Evolutionary conservation across 2,888 invertebrate genomes (phyloP).

Genomic region (Alentia gelatinosa): DNA sequence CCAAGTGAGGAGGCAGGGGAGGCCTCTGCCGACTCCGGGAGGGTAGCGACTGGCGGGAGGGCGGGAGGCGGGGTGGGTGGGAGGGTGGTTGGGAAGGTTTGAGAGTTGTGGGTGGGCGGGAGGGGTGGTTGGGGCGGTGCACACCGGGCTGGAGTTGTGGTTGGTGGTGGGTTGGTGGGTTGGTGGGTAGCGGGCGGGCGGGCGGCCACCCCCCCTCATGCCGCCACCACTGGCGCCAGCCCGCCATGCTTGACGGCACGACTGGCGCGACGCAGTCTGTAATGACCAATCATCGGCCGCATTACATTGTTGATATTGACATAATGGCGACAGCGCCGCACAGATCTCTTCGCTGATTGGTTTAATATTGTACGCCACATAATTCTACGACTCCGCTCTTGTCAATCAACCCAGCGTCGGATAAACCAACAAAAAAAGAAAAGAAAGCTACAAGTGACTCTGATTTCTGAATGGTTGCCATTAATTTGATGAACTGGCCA

Average conservation of each 20-base stretch:
- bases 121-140: not conserved
- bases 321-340: constrained; percentile 66
- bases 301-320: constrained; percentile 71
- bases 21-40: not conserved
- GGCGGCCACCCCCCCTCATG: constrained; percentile 46
- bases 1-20: constrained; percentile 27
- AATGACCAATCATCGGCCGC: constrained; percentile 69
- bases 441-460: not conserved
- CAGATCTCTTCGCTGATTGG: constrained; percentile 64
- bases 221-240: constrained; percentile 65
- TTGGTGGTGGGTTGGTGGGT: not conserved
- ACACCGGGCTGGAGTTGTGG: not conserved
- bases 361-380: constrained; percentile 58
- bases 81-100: not conserved
- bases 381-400: constrained; percentile 64
- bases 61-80: not conserved
- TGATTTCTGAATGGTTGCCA: not conserved
- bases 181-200: not conserved
- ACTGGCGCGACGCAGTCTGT: constrained; percentile 69
- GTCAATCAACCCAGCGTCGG: constrained; percentile 63
- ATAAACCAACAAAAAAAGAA: constrained; percentile 44
- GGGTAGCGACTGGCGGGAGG: not conserved
- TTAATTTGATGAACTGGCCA: not conserved
- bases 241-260: constrained; percentile 63
- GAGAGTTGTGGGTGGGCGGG: not conserved